These are phyloP conservation scores for Lophius piscatorius DNA, from an alignment of 2,113 vertebrate species.

Conservation along the genomic window DNA sequence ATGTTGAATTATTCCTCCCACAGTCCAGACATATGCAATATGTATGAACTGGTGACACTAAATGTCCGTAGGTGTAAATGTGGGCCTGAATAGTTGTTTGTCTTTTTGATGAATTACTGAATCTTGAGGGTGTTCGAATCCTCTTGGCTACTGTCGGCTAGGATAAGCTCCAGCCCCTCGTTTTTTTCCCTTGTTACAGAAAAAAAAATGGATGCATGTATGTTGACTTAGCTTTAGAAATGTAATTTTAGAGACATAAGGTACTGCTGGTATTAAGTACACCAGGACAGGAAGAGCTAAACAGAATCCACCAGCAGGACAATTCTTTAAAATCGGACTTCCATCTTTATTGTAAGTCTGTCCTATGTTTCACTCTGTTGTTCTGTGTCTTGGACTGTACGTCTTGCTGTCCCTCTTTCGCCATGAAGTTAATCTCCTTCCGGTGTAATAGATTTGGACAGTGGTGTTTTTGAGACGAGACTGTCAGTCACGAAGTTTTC, in stretches of 20 bases:
- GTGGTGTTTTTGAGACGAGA: slow-evolving; percentile 31
- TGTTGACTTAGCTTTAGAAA: not conserved
- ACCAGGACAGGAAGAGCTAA: not conserved
- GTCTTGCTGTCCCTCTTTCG: slow-evolving; percentile 9
- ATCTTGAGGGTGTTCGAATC: no score
- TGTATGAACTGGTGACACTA: no score
- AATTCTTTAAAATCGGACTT: slow-evolving; percentile 12
- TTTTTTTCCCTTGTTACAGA: no score
- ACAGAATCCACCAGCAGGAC: not conserved
- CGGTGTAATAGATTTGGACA: slow-evolving; percentile 36
- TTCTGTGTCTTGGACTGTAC: slow-evolving; percentile 14
- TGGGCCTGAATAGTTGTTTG: no score
- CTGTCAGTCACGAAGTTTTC: slow-evolving; percentile 22
- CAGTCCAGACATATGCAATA: no score
- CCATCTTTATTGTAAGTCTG: slow-evolving; percentile 20
- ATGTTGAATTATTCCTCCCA: no score
- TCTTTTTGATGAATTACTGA: no score
- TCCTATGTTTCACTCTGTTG: slow-evolving; percentile 19
- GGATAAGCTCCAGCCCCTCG: no score
- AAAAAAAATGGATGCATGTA: no score
- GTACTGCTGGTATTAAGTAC: slow-evolving; percentile 2
- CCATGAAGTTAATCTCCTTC: slow-evolving; percentile 43
- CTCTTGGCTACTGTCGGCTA: no score
- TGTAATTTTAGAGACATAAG: not conserved
- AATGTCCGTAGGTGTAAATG: no score